phyloP scores from a whole-genome alignment of 2,888 invertebrate genomes.

The Tyria jacobaeae region DNA sequence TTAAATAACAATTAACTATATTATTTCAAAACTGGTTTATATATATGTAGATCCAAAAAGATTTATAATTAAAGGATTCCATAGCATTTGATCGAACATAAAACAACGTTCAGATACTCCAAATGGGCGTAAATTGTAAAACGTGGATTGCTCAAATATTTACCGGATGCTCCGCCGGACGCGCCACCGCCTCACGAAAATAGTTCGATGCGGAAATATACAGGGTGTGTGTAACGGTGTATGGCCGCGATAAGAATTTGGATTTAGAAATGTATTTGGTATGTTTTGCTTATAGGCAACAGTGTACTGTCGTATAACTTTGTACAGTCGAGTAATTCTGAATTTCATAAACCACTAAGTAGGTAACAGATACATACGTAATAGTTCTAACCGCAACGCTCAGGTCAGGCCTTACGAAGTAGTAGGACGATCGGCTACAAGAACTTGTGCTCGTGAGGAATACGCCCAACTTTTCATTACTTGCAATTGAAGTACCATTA shows the following conservation, averaged over 20 bases:
- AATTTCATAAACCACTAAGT: too few species aligned
- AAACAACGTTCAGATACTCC: conserved; percentile 58
- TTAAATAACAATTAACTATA: neutral
- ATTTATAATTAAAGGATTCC: conserved; percentile 68
- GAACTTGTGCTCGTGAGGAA: too few species aligned
- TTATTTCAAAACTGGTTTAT: neutral
- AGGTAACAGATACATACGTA: too few species aligned
- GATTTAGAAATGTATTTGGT: too few species aligned
- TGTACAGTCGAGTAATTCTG: too few species aligned
- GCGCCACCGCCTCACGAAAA: conserved; percentile 47
- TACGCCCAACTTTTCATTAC: too few species aligned
- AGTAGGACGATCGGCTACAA: too few species aligned
- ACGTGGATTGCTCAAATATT: conserved; percentile 77
- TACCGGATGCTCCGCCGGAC: conserved; percentile 68
- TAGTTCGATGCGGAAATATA: conserved; percentile 46
- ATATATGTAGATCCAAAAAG: neutral
- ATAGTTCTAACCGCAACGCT: too few species aligned
- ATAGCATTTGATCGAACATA: conserved; percentile 62
- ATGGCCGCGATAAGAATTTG: conserved; percentile 8
- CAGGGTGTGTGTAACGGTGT: conserved; percentile 28
- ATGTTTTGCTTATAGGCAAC: too few species aligned
- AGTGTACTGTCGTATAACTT: too few species aligned
- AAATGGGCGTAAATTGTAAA: conserved; percentile 75
- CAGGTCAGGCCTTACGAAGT: too few species aligned
- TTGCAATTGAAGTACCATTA: too few species aligned